Conservation (phyloP, 2,888 invertebrate species). For the Frankliniella intonsa region DNA sequence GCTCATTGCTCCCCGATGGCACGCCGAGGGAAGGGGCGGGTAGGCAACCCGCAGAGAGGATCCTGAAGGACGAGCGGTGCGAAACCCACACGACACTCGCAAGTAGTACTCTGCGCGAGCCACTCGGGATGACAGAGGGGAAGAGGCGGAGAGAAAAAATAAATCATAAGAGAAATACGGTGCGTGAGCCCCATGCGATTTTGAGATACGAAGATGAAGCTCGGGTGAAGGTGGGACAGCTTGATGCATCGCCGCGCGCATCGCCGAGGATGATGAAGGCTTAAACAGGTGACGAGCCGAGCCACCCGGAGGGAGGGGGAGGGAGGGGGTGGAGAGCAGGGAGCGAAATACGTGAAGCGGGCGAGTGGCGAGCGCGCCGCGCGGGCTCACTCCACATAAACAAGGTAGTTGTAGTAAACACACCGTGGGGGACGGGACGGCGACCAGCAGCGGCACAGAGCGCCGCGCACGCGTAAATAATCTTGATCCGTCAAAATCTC, state of each 20-base stretch:
- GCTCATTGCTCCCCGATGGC: too few relatives aligned
- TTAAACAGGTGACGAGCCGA: slow-evolving; percentile 24
- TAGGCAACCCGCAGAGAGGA: neutral
- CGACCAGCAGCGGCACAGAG: neutral
- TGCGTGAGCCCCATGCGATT: neutral
- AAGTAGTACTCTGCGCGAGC: too few relatives aligned
- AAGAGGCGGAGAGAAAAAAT: neutral
- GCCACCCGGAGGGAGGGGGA: neutral
- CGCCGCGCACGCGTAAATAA: neutral
- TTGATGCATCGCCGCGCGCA: slow-evolving; percentile 1
- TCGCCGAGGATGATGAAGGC: slow-evolving; percentile 1
- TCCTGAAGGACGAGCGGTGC: neutral
- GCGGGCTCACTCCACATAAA: neutral
- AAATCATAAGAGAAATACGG: neutral
- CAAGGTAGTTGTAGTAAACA: slow-evolving; percentile 7
- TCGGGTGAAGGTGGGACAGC: neutral
- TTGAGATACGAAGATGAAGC: neutral
- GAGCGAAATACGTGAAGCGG: neutral
- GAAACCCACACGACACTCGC: too few relatives aligned
- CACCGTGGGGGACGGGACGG: neutral
- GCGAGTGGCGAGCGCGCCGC: neutral
- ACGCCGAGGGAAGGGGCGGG: neutral
- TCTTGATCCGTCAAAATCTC: slow-evolving; percentile 20
- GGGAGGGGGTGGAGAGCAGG: too few relatives aligned
- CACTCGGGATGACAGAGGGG: neutral